Conservation (phyloP, 2,113 vertebrate species). For the Melanotaenia duboulayi region DNA sequence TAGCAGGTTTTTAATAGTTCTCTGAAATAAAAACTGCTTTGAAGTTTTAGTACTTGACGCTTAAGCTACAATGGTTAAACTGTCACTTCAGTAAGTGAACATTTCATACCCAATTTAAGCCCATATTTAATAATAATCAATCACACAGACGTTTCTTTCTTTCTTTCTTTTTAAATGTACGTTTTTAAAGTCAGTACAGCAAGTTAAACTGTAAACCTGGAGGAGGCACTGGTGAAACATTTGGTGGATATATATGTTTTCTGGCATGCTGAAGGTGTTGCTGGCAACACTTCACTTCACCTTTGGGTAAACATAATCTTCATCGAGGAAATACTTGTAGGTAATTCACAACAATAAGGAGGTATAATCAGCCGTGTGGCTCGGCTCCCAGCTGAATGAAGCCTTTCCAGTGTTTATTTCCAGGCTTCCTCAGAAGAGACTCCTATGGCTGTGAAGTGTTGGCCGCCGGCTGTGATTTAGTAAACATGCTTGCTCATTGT, state of each 20-base stretch:
- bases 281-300: slow-evolving; percentile 35
- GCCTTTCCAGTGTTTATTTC: slow-evolving; percentile 72
- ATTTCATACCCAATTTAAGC: slow-evolving; percentile 1
- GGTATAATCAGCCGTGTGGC: slow-evolving; percentile 68
- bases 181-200: too few relatives aligned
- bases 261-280: slow-evolving; percentile 8
- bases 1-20: not conserved
- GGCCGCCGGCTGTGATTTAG: slow-evolving; percentile 56
- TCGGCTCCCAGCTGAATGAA: slow-evolving; percentile 42
- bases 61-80: not conserved
- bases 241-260: not conserved
- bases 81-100: slow-evolving; percentile 2
- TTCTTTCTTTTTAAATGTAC: too few relatives aligned
- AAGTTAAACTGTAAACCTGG: too few relatives aligned
- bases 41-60: not conserved
- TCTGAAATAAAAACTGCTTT: too few relatives aligned
- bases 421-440: slow-evolving; percentile 66
- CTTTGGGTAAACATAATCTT: slow-evolving; percentile 61
- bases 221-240: too few relatives aligned
- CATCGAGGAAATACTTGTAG: slow-evolving; percentile 77
- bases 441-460: slow-evolving; percentile 54
- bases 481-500: slow-evolving; percentile 57
- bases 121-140: not conserved
- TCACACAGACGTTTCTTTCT: not conserved
- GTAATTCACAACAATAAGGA: slow-evolving; percentile 78